A percentile compares a stretch with the other conserved stretches of the same genome.
Conservation (phyloP, 2,888 invertebrate species). For the Polyommatus iphigenia region DNA sequence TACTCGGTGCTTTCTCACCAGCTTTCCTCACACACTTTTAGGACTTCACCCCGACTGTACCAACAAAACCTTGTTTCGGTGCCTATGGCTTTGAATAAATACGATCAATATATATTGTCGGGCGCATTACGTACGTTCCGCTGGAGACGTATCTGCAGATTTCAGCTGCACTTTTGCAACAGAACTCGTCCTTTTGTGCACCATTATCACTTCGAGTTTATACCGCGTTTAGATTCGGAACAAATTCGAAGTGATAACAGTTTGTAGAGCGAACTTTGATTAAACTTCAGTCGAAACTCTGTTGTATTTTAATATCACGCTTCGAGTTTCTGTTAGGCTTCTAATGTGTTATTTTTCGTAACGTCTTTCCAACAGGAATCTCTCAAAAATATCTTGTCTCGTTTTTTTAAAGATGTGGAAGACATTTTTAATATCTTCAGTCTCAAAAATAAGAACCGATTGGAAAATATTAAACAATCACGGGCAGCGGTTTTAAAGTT, state of each 20-base stretch:
- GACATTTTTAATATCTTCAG: neutral
- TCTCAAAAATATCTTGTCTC: neutral
- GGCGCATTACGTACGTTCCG: constrained; percentile 72
- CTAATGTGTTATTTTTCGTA: neutral
- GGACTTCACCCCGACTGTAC: constrained; percentile 37
- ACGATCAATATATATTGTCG: constrained; percentile 76
- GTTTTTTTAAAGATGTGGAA: neutral
- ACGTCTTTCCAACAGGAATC: neutral
- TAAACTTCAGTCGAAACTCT: neutral
- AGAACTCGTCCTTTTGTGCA: constrained; percentile 39
- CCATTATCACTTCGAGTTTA: constrained; percentile 38
- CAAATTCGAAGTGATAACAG: constrained; percentile 24
- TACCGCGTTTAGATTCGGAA: constrained; percentile 31
- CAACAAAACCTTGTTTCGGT: constrained; percentile 71
- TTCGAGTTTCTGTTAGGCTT: neutral
- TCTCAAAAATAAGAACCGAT: neutral
- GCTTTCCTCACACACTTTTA: neutral
- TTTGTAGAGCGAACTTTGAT: constrained; percentile 17
- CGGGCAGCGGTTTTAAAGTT: constrained; percentile 28
- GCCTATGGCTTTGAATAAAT: constrained; percentile 72
- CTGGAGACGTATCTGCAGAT: constrained; percentile 69
- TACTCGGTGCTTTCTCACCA: neutral
- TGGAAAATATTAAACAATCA: constrained; percentile 27
- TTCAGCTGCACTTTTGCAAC: constrained; percentile 47
- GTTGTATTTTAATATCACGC: neutral